Percentiles rank a stretch among this genome's conserved stretches.
These are phyloP conservation scores for Lasioglossum leucozonium DNA, from an alignment of 2,888 invertebrate species.

Conservation along the genomic window DNA sequence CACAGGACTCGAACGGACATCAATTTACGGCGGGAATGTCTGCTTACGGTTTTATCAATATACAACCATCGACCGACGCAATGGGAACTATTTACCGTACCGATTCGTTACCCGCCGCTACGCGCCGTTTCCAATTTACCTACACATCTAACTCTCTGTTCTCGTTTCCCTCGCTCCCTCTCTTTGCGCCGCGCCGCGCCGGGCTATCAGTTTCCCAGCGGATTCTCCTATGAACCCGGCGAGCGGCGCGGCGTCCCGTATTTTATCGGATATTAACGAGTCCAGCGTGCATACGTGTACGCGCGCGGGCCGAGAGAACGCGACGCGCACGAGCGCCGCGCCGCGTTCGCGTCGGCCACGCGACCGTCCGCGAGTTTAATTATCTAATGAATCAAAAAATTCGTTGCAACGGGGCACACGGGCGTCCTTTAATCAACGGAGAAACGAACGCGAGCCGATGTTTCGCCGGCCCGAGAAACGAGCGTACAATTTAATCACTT, in stretches of 20 bases:
- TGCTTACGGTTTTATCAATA: conserved; percentile 67
- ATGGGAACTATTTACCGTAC: conserved; percentile 48
- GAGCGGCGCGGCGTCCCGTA: conserved; percentile 21
- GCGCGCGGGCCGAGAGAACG: background rate
- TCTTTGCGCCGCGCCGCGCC: background rate
- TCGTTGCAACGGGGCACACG: conserved; percentile 5
- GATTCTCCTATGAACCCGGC: conserved; percentile 21
- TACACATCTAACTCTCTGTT: background rate
- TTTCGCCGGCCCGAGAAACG: conserved; percentile 27
- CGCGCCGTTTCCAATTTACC: conserved; percentile 30
- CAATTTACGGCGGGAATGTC: conserved; percentile 64
- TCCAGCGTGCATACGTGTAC: background rate
- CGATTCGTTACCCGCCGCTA: conserved; percentile 49
- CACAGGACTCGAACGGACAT: conserved; percentile 49
- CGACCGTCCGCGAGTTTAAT: conserved; percentile 39
- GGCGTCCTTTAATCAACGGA: conserved; percentile 44
- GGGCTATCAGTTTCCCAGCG: conserved; percentile 13
- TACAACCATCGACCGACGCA: conserved; percentile 52
- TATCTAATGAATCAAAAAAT: conserved; percentile 56
- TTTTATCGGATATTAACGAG: conserved; percentile 43
- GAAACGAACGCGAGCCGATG: conserved; percentile 22
- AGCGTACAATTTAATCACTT: conserved; percentile 54
- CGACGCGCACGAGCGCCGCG: background rate
- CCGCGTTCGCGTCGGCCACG: too few relatives aligned
- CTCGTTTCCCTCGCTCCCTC: too few relatives aligned